A percentile compares a stretch with the other conserved stretches of the same genome.
phyloP scores from a whole-genome alignment of 2,797 vertebrate genomes.

The Esox lucius region DNA sequence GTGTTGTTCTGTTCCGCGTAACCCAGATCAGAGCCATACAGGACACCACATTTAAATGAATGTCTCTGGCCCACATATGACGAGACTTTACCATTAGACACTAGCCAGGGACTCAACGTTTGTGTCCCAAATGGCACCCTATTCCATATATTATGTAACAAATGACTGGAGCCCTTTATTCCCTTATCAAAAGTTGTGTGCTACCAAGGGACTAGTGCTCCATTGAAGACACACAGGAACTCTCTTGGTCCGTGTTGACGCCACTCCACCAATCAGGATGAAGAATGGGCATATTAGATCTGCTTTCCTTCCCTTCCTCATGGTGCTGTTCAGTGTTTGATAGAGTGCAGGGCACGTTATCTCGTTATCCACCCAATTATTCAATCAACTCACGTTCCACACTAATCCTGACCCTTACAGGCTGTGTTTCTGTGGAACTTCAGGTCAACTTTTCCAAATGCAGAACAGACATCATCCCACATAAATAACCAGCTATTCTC shows the following conservation, averaged over 20 bases:
- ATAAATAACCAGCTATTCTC: neutral
- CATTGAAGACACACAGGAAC: neutral
- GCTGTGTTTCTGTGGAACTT: neutral
- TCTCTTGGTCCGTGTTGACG: neutral
- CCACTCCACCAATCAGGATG: neutral
- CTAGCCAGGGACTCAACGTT: too few relatives aligned
- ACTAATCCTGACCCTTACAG: neutral
- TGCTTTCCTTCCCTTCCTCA: neutral
- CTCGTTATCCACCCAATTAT: neutral
- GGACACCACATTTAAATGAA: too few relatives aligned
- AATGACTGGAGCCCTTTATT: too few relatives aligned
- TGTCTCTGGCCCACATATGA: too few relatives aligned
- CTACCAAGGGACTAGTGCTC: neutral
- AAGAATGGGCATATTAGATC: neutral
- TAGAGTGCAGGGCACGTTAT: neutral
- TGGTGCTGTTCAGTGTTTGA: neutral
- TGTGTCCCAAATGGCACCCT: too few relatives aligned
- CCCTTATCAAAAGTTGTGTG: too few relatives aligned
- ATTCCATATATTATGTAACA: too few relatives aligned
- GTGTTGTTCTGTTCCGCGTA: too few relatives aligned
- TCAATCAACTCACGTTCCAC: neutral
- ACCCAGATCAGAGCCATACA: too few relatives aligned
- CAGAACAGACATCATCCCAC: neutral
- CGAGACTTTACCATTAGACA: too few relatives aligned
- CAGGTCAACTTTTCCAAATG: neutral